Conservation (phyloP, 2,113 vertebrate species). For the Indicator maculatus region DNA sequence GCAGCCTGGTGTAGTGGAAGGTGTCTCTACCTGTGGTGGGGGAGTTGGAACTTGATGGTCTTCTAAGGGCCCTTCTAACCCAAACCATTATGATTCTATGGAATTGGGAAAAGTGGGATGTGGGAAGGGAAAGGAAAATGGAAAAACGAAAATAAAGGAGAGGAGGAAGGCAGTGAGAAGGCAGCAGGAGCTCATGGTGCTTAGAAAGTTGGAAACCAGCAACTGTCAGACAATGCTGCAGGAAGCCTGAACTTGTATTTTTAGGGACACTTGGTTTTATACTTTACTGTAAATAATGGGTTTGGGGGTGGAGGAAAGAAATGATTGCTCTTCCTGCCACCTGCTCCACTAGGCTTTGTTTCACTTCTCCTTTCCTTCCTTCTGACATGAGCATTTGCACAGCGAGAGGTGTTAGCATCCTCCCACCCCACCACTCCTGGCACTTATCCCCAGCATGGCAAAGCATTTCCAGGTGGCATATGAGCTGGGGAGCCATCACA, state of each 20-base stretch:
- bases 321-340: not conserved
- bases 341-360: not conserved
- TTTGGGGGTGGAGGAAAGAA: conserved; percentile 14
- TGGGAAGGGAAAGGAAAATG: not conserved
- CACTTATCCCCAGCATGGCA: rapidly evolving
- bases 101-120: not conserved
- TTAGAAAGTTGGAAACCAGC: not conserved
- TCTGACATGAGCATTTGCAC: not conserved
- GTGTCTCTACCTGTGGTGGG: too few species aligned
- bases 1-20: too few species aligned
- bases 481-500: not conserved
- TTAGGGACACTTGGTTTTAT: conserved; percentile 16
- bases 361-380: conserved; percentile 1
- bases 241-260: conserved; percentile 13
- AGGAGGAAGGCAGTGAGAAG: not conserved
- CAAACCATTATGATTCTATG: not conserved
- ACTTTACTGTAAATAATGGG: conserved; percentile 10
- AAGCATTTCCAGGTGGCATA: not conserved
- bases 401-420: not conserved
- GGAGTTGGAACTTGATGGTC: too few species aligned
- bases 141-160: not conserved
- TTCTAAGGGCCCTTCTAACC: too few species aligned
- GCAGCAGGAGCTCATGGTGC: rapidly evolving
- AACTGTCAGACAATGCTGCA: not conserved
- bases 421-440: not conserved